Evolutionary conservation across 2,797 vertebrate species (phyloP), one percentile per base, ranked within the genome.

Genomic region (Emydoidea blandingii): DNA sequence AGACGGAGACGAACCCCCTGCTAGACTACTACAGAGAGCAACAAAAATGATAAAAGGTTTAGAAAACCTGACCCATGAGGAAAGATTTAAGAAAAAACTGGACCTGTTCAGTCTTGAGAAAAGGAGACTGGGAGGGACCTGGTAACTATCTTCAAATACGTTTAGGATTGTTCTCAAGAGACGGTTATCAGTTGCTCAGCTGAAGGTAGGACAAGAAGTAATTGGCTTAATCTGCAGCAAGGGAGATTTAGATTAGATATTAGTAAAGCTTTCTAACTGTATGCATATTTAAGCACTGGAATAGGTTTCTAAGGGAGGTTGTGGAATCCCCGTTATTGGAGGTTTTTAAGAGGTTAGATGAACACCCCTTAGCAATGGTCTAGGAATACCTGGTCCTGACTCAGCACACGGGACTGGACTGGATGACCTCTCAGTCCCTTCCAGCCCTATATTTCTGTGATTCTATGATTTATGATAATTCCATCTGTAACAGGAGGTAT

Each of bases 401-500:
- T 68, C 18, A 37, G 62, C 15, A 65, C 62, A n/a, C 2, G 15
- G 62, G 16, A 4, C 62, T 37, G 34, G 62, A 37, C 62, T 68
- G n/a, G 34, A 68, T 68, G 62, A 68, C 34, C 9, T 18, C n/a
- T n/a, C n/a, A n/a, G 62, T 21, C n/a, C 62, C 62, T 68, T n/a
- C 62, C 34, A 68, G 18, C 62, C 34, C 62, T 68, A 21, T n/a
- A 37, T 68, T n/a, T 68, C 62, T 68, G 16, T 11, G 62, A 62
- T 54, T 19, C 34, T 37, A 12, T 72, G 65, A 12, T 44, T 76
- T 44, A 25, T 25, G 37, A 47, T 15, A 12, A 27, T 41, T 37
- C 21, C 37, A 72, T 41, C 68, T 12, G 1, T 74, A 50, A 3
- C 1, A 3, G 9, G 50, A 59, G 91, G 27, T 0, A 0, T 37